A percentile compares a stretch with the other conserved stretches of the same genome.
Evolutionary conservation across 2,888 invertebrate species (phyloP).

Genomic region (Ophioninae sp.): DNA sequence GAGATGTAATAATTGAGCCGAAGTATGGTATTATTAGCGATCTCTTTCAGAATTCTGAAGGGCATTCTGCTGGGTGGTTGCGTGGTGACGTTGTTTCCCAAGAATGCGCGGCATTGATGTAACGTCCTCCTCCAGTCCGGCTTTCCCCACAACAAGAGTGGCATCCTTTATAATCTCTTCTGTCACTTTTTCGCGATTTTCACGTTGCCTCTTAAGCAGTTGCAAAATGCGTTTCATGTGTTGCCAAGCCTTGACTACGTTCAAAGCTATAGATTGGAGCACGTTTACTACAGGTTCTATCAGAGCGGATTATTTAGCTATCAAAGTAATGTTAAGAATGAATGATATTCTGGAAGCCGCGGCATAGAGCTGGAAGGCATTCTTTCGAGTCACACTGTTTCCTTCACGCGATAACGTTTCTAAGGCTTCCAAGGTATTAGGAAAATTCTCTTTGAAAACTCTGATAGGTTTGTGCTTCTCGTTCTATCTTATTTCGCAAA

Average conservation of each 20-base stretch:
- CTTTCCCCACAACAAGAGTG: too few relatives aligned
- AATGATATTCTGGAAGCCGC: constrained; percentile 62
- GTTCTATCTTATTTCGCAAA: constrained; percentile 68
- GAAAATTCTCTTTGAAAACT: constrained; percentile 67
- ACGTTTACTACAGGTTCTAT: constrained; percentile 69
- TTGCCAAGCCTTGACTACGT: constrained; percentile 37
- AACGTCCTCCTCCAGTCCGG: too few relatives aligned
- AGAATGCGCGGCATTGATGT: too few relatives aligned
- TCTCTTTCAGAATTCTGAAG: constrained; percentile 62
- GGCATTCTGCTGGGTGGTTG: constrained; percentile 67
- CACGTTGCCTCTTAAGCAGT: constrained; percentile 54
- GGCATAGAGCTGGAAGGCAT: constrained; percentile 68
- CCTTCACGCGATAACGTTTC: constrained; percentile 65
- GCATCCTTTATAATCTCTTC: constrained; percentile 63
- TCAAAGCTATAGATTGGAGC: constrained; percentile 67
- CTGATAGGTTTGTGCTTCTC: constrained; percentile 67
- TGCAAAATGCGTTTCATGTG: constrained; percentile 53
- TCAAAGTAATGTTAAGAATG: constrained; percentile 64
- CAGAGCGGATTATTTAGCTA: constrained; percentile 69
- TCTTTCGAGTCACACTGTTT: constrained; percentile 64
- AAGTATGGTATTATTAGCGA: constrained; percentile 70
- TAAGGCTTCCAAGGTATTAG: constrained; percentile 64
- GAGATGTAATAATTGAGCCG: constrained; percentile 63
- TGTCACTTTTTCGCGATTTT: constrained; percentile 65
- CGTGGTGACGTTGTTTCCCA: constrained; percentile 64